These are phyloP conservation scores for Asbolus verrucosus DNA, from an alignment of 1,140 invertebrate genomes.

Conservation along the genomic window DNA sequence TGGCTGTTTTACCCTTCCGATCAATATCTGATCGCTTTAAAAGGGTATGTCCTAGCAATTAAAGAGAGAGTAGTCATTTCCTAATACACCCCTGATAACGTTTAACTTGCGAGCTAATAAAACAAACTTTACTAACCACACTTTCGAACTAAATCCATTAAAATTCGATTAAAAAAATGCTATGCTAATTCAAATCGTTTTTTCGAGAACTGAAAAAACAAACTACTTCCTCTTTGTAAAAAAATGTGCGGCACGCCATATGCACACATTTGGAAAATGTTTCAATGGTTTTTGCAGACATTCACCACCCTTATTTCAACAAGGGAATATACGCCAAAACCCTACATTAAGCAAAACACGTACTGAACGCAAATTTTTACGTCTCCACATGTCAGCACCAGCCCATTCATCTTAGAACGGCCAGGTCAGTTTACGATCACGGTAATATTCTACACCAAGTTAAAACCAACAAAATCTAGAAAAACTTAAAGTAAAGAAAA, in stretches of 20 bases:
- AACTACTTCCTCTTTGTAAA: constrained; percentile 11
- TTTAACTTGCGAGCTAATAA: constrained; percentile 33
- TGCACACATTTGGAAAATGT: background rate
- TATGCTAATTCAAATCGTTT: background rate
- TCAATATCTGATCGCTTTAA: constrained; percentile 33
- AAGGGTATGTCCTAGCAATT: constrained; percentile 29
- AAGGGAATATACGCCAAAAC: background rate
- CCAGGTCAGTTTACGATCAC: too few relatives aligned
- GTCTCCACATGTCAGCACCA: too few relatives aligned
- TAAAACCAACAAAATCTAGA: too few relatives aligned
- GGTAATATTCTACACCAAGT: too few relatives aligned
- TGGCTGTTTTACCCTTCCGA: constrained; percentile 11
- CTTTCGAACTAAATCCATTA: constrained; percentile 36
- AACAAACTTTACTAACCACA: constrained; percentile 35
- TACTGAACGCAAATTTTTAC: background rate
- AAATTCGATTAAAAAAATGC: constrained; percentile 24
- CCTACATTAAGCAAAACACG: background rate
- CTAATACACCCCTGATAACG: constrained; percentile 36
- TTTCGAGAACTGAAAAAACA: constrained; percentile 1
- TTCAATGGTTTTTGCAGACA: constrained; percentile 2
- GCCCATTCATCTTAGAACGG: too few relatives aligned
- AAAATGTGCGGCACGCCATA: background rate
- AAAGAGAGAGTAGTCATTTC: constrained; percentile 37
- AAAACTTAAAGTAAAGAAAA: too few relatives aligned
- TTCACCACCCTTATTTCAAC: background rate